Base-by-base conservation (phyloP, 2,797 vertebrate genomes). In the Coregonus suidteri region DNA sequence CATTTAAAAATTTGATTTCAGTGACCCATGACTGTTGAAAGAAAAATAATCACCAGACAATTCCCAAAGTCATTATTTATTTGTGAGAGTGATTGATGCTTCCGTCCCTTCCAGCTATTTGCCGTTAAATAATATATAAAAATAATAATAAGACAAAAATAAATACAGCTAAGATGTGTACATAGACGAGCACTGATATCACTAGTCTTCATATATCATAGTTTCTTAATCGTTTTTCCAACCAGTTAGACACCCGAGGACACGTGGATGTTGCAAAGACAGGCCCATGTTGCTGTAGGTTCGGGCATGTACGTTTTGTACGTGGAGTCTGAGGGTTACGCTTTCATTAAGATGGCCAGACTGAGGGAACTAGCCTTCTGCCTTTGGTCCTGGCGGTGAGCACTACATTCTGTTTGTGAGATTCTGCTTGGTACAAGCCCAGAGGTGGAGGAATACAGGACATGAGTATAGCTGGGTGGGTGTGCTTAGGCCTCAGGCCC, bases 401-500 rank as follows among this genome's bases (percentile, higher is more conserved):
- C 56, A 62, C 56, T 62, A 47, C 41, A 11, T 47, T 47, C 41
- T 11, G n/a, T 20, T 62, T 20, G n/a, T 20, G n/a, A n/a, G 56
- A 59, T 59, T 59, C n/a, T 7, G n/a, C n/a, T 64, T 25, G 59
- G 11, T 47, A 13, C 41, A 47, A 47, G 9, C 41, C 9, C 41
- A 47, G 41, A 47, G 11, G 6, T 25, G 20, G 7, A 64, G 20
- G 20, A 25, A 13, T 64, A 64, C 25, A 5, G 59, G 59, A 30
- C 59, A 64, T 7, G 20, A 62, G 6, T 64, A 64, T 64, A 25
- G 59, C 59, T 64, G 9, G 11, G 20, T 11, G 6, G 59, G 20
- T 62, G 59, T 62, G 59, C 20, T 62, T 62, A 11, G n/a, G 59
- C 56, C 56, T 59, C 56, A 59, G 56, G 56, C 56, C 56, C 56